Conservation (phyloP, 2,797 vertebrate species). For the Oreortyx pictus region DNA sequence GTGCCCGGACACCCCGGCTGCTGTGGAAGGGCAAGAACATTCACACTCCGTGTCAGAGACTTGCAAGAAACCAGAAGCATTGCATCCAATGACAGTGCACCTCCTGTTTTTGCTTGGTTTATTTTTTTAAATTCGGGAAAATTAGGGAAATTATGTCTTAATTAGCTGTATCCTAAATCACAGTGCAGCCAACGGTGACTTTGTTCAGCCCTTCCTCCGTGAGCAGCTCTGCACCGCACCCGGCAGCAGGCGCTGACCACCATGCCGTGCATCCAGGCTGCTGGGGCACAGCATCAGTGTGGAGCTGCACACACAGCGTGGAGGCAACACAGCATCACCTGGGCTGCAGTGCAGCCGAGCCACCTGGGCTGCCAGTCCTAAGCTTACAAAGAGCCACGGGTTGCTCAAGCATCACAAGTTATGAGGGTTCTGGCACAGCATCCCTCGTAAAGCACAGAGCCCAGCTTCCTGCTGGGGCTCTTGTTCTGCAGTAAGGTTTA, state of each 20-base stretch:
- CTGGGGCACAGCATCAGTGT: not conserved
- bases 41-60: not conserved
- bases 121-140: not conserved
- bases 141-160: not conserved
- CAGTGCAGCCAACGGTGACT: fast-evolving
- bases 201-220: not conserved
- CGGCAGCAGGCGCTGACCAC: not conserved
- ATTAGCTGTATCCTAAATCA: not conserved
- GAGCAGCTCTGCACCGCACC: not conserved
- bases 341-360: not conserved
- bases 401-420: fast-evolving
- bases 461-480: not conserved
- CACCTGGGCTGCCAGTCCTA: not conserved
- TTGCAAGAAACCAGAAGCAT: not conserved
- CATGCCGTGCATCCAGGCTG: not conserved
- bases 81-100: fast-evolving
- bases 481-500: not conserved
- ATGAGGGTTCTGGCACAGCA: not conserved
- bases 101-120: not conserved
- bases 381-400: not conserved
- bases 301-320: not conserved
- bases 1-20: too few relatives aligned
- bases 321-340: not conserved
- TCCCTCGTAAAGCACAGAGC: not conserved
- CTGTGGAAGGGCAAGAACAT: not conserved